These are phyloP conservation scores for Halichondria panicea DNA, from an alignment of 37 sponge, comb jelly and placozoan species.

Conservation along the genomic window DNA sequence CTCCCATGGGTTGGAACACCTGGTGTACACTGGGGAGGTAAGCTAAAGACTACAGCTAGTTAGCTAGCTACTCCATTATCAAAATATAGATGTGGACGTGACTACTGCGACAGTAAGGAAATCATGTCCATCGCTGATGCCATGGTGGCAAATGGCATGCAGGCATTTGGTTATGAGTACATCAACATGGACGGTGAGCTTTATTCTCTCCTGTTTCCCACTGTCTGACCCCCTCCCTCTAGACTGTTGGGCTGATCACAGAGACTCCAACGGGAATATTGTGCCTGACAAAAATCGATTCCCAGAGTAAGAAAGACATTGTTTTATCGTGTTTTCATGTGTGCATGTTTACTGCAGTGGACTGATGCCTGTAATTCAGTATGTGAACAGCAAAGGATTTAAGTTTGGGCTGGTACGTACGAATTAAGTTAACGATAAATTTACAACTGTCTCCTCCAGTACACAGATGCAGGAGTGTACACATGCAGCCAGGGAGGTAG, in stretches of 20 bases:
- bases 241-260: slow-evolving; percentile 89
- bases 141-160: slow-evolving; percentile 85
- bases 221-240: not conserved
- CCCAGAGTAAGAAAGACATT: slow-evolving; percentile 58
- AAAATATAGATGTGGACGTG: slow-evolving; percentile 67
- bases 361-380: slow-evolving; percentile 54
- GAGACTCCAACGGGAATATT: slow-evolving; percentile 63
- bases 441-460: slow-evolving; percentile 40
- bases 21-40: slow-evolving; percentile 84
- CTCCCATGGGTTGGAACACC: slow-evolving; percentile 92
- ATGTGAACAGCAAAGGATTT: slow-evolving; percentile 81
- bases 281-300: slow-evolving; percentile 61
- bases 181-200: slow-evolving; percentile 85
- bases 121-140: slow-evolving; percentile 86
- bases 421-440: not conserved
- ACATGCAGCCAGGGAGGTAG: slow-evolving; percentile 78
- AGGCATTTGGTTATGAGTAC: slow-evolving; percentile 78
- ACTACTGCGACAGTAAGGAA: slow-evolving; percentile 72
- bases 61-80: not conserved
- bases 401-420: slow-evolving; percentile 84
- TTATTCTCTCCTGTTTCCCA: not conserved
- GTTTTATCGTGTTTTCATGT: not conserved
- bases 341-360: slow-evolving; percentile 48
- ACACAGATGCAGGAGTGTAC: slow-evolving; percentile 80
- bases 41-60: not conserved